Percentiles rank a stretch among this genome's conserved stretches.
Evolutionary conservation across 2,113 vertebrate species (phyloP).

Genomic region (Hucho hucho): DNA sequence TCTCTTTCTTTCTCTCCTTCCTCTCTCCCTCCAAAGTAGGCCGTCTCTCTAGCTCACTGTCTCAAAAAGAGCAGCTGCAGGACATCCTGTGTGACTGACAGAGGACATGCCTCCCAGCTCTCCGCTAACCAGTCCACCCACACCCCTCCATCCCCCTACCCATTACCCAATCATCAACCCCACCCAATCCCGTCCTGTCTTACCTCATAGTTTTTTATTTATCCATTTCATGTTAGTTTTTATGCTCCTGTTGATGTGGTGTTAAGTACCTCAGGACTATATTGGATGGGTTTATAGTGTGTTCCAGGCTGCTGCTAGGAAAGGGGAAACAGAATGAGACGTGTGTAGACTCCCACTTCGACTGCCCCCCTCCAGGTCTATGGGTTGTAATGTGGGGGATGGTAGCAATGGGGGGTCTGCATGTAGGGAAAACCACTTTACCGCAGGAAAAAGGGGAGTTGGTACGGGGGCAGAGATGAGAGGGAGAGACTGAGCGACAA

Average conservation of each 20-base stretch:
- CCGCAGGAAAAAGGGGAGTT: neutral
- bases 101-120: conserved; percentile 28
- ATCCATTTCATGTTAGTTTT: neutral
- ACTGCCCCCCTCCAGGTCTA: too few relatives aligned
- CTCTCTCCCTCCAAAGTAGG: too few relatives aligned
- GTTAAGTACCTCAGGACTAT: conserved; percentile 44
- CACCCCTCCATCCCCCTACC: neutral
- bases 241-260: too few relatives aligned
- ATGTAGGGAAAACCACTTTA: conserved; percentile 43
- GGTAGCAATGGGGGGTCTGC: conserved; percentile 27
- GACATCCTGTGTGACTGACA: conserved; percentile 34
- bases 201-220: too few relatives aligned
- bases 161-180: too few relatives aligned
- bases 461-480: neutral
- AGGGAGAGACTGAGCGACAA: conserved; percentile 28
- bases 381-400: neutral
- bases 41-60: conserved; percentile 19
- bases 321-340: conserved; percentile 37
- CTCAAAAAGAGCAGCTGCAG: conserved; percentile 36
- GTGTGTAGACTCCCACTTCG: too few relatives aligned
- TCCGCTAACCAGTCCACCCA: conserved; percentile 23
- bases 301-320: conserved; percentile 46
- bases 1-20: too few relatives aligned
- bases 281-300: conserved; percentile 41
- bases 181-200: too few relatives aligned